Percentiles rank a stretch among this genome's conserved stretches.
Evolutionary conservation across 2,797 vertebrate genomes (phyloP).

Genomic region (Varecia variegata): DNA sequence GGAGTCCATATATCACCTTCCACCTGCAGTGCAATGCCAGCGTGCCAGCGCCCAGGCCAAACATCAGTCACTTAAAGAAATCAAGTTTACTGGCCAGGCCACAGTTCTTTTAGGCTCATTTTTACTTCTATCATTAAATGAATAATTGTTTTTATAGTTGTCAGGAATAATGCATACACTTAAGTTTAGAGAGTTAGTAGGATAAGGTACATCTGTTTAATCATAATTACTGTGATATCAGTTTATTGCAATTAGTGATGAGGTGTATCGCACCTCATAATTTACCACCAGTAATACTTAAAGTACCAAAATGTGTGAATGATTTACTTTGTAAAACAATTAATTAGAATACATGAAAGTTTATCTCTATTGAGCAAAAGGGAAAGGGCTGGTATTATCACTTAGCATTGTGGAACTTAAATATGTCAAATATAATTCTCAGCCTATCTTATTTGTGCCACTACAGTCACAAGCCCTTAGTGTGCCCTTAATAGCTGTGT

Average conservation of each 20-base stretch:
- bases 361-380: not conserved
- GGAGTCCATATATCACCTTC: fast-evolving
- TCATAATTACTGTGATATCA: not conserved
- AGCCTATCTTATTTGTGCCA: not conserved
- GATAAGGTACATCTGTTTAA: not conserved
- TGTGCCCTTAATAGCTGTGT: not conserved
- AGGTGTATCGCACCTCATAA: not conserved
- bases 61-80: not conserved
- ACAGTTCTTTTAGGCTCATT: not conserved
- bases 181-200: not conserved
- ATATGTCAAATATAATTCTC: not conserved
- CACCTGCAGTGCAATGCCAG: fast-evolving
- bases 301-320: not conserved
- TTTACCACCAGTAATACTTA: not conserved
- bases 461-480: not conserved
- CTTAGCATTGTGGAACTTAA: not conserved
- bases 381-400: not conserved
- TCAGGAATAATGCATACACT: not conserved
- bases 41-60: fast-evolving
- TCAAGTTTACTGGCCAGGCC: not conserved
- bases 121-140: not conserved
- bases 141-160: not conserved
- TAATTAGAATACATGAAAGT: not conserved
- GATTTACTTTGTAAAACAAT: not conserved
- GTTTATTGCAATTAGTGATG: not conserved